phyloP scores from a whole-genome alignment of 2,888 invertebrate species.

The Cantharis lateralis region DNA sequence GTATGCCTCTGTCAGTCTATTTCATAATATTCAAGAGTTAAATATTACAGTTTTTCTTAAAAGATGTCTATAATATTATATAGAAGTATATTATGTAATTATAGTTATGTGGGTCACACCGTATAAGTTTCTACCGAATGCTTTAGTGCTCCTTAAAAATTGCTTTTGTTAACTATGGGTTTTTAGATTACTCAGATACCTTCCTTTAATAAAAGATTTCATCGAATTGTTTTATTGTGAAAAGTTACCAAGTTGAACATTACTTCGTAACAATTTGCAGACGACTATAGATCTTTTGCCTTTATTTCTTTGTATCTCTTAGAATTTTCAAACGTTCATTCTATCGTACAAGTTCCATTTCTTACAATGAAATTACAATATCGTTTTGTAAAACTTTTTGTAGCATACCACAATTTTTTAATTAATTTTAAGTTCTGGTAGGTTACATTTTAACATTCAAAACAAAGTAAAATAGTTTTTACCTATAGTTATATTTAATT shows the following conservation, averaged over 20 bases:
- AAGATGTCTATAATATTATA: neutral
- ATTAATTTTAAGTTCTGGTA: no score
- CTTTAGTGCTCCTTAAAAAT: neutral
- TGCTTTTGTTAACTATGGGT: neutral
- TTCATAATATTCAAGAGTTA: neutral
- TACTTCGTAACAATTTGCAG: neutral
- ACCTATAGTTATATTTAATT: no score
- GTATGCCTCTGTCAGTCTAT: neutral
- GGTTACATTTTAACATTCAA: no score
- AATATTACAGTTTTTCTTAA: neutral
- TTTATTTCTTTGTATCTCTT: neutral
- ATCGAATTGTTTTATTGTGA: neutral
- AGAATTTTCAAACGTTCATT: neutral
- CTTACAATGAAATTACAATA: neutral
- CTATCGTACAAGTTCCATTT: neutral
- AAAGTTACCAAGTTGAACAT: neutral
- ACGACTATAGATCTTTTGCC: neutral
- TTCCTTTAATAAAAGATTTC: neutral
- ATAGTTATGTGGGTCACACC: neutral
- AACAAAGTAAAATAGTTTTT: no score
- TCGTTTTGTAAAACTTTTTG: neutral
- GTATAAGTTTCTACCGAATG: neutral
- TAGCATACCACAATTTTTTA: neutral
- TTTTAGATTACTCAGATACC: neutral
- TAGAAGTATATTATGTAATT: neutral